Base-by-base conservation (phyloP, 1,140 invertebrate species). In the Thrips palmi region DNA sequence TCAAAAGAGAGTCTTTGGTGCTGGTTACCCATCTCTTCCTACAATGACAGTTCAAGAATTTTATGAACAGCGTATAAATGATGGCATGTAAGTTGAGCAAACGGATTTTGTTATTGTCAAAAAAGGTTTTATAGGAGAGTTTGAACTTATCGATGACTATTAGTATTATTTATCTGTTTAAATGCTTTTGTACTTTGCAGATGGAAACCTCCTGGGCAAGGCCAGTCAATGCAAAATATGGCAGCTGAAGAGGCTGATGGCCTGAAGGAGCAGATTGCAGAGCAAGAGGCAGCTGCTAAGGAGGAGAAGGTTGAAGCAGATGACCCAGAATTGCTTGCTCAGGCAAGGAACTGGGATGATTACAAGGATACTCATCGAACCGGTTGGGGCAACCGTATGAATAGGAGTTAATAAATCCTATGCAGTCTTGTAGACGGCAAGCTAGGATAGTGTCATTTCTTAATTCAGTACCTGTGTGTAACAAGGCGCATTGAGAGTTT, bases 31-130 rank as follows among this genome's bases (percentile, higher is more conserved):
- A 1, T 78, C 83, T 52, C 53, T 96, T 39, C 91, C 93, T 1
- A 74, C 83, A 1, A 65, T 91, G 59, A 89, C 87, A 1, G 79
- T 98, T 0, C 77, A 94, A 51, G 92, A 97, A 58, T 96, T 97
- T 62, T 96, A 93, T 57, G 76, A 93, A 32, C 69, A 93, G 57
- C 70, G 87, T 47, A 70, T 87, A 1, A 61, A 67, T 38, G 77
- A 83, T 33, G 86, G 86, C 51, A 66, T 74, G 67, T 83, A 52
- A 65, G 68, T 65, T 44, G n/a, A 27, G 15, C 24, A 40, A 21
- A 4, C 15, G 10, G 21, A 7, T 38, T 32, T 18, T 20, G n/a
- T 21, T 3, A 15, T 12, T 27, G 31, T 20, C 6, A 2, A 3
- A n/a, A 15, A 39, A 1, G 5, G 11, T 8, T 28, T 15, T 12